Conservation (phyloP, 2,797 vertebrate genomes). For the Somateria mollissima region DNA sequence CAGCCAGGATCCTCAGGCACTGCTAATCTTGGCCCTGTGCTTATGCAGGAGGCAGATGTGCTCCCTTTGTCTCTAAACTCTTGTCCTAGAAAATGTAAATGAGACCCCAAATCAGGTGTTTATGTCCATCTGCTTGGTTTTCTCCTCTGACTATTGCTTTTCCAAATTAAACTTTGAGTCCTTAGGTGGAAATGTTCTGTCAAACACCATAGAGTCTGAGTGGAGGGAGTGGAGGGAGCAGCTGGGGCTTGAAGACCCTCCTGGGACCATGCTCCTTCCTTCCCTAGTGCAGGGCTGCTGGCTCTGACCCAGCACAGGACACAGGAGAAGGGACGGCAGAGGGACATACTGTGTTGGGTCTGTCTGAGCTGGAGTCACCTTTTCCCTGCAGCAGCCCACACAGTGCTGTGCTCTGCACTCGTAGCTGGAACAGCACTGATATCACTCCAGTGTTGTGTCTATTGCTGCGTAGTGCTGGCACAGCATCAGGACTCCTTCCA, state of each 20-base stretch:
- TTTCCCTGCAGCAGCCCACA: no score
- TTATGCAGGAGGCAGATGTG: not conserved
- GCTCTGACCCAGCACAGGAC: not conserved
- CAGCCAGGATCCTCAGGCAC: not conserved
- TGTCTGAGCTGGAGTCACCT: no score
- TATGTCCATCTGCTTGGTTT: not conserved
- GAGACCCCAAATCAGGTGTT: not conserved
- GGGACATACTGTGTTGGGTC: no score
- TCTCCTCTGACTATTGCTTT: not conserved
- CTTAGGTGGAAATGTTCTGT: not conserved
- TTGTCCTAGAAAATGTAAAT: slow-evolving; percentile 28
- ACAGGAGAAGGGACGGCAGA: not conserved
- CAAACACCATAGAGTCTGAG: not conserved
- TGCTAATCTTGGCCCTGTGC: not conserved
- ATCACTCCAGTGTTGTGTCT: no score
- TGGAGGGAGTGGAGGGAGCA: not conserved
- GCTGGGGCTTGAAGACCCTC: not conserved
- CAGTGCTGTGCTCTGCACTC: no score
- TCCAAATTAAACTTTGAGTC: not conserved
- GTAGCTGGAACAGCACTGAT: no score
- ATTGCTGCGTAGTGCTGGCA: no score
- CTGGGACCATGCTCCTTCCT: not conserved
- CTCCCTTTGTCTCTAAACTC: not conserved
- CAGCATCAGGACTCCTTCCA: no score
- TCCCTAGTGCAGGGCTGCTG: not conserved